Base-by-base conservation (phyloP, 1,140 invertebrate species). In the Oncopodura yosiiana region DNA sequence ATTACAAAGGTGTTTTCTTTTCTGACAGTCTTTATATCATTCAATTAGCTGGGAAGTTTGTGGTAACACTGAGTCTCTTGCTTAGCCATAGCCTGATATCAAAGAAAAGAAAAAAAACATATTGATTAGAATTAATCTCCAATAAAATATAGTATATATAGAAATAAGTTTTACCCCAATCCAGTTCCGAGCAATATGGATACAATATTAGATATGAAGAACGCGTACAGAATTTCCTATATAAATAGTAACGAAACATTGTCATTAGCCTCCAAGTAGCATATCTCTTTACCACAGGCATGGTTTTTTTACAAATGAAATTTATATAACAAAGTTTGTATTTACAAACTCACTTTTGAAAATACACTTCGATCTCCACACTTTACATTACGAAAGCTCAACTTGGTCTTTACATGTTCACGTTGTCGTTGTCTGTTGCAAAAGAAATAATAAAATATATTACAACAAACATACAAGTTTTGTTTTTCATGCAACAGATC, bases 121-220 rank as follows among this genome's bases (percentile, higher is more conserved):
- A 6, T 41, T 41, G 12, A 6, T 14, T 6, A 6, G 19, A 14
- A 41, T 41, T n/a, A 19, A 16, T n/a, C n/a, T n/a, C n/a, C 30
- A 34, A 8, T 34, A 34, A 9, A 8, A 34, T 34, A 34, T 34
- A 9, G 30, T 9, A 9, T 9, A 9, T 9, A 9, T 34, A 9
- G 14, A 34, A 34, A 34, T 34, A 34, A 34, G 8, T 9, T 72
- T 76, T 74, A 91, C 86, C 90, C 90, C 66, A 94, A 80, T 44
- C 90, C 89, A 61, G 88, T 86, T 41, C 90, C 90, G 58, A 94
- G 75, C 44, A 94, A 71, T 55, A 94, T 73, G 9, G 90, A 93
- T 18, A 94, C 73, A 42, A 94, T 72, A 74, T 94, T 94, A 49
- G 89, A 89, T 42, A 94, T 74, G 52, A 94, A 80, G 53, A 94